Percentiles rank a stretch among this genome's conserved stretches.
Conservation (phyloP, 2,113 vertebrate genomes). For the Poeciliopsis occidentalis region DNA sequence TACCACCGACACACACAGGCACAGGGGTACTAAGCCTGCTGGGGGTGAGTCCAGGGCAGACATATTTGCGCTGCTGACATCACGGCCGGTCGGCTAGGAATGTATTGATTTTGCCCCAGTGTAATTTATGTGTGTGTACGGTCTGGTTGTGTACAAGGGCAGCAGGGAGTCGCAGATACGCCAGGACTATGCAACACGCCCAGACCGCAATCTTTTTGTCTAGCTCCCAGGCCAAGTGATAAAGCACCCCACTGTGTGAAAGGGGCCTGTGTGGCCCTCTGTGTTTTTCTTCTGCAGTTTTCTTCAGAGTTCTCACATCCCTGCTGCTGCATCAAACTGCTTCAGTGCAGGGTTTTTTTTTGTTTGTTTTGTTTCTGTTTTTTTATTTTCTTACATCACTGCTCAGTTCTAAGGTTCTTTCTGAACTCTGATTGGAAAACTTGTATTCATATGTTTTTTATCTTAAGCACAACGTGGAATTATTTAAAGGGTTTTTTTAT, state of each 20-base stretch:
- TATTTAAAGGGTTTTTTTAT: too few species aligned
- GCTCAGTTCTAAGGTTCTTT: not conserved
- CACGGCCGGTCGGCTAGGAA: conserved; percentile 37
- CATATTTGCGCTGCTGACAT: conserved; percentile 38
- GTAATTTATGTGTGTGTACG: conserved; percentile 18
- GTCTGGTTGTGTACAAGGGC: not conserved
- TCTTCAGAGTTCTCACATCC: not conserved
- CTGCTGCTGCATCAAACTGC: not conserved
- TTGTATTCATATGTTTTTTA: not conserved
- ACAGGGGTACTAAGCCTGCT: not conserved
- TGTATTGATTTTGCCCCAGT: conserved; percentile 40
- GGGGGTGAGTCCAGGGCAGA: not conserved
- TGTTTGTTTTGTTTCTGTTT: not conserved
- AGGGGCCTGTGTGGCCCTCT: not conserved
- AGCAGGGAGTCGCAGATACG: not conserved
- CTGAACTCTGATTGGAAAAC: not conserved
- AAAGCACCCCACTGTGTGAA: not conserved
- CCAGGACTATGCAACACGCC: not conserved
- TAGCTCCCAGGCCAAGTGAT: conserved; percentile 4
- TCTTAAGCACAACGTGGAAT: too few species aligned
- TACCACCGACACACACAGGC: not conserved
- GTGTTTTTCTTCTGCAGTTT: not conserved
- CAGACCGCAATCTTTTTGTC: too few species aligned
- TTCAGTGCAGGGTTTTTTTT: too few species aligned
- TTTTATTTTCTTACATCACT: not conserved